Evolutionary conservation across 2,888 invertebrate genomes (phyloP).

Genomic region (Nezara viridula): DNA sequence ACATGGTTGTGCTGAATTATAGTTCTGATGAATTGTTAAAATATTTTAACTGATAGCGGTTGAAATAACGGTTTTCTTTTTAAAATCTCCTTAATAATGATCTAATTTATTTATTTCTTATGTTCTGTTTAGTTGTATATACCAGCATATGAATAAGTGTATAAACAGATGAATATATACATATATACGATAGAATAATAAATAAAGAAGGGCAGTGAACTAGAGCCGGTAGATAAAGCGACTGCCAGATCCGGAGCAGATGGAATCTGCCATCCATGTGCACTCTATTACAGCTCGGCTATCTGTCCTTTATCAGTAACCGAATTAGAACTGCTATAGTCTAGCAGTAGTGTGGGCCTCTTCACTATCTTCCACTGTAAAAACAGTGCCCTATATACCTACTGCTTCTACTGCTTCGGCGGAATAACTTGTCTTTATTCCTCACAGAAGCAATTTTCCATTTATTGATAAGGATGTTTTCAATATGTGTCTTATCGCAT

Average conservation of each 20-base stretch:
- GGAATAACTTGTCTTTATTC: background rate
- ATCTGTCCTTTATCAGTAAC: constrained; percentile 46
- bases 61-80: no score
- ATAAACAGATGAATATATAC: background rate
- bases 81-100: no score
- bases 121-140: no score
- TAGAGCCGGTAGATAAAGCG: constrained; percentile 12
- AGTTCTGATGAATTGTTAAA: no score
- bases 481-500: background rate
- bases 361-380: constrained; percentile 12
- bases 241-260: constrained; percentile 29
- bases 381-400: constrained; percentile 16
- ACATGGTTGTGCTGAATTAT: no score
- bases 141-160: no score
- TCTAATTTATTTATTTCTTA: no score
- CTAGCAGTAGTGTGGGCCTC: background rate
- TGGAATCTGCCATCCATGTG: constrained; percentile 51
- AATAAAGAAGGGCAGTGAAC: constrained; percentile 44
- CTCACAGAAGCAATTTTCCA: background rate
- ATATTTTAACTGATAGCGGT: no score
- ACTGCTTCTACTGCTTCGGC: background rate
- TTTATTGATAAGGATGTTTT: constrained; percentile 25
- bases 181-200: background rate
- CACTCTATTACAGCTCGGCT: background rate
- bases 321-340: constrained; percentile 32